Percentiles rank a stretch among this genome's conserved stretches.
Evolutionary conservation across 2,113 vertebrate species (phyloP).

Genomic region (Hylia prasina): DNA sequence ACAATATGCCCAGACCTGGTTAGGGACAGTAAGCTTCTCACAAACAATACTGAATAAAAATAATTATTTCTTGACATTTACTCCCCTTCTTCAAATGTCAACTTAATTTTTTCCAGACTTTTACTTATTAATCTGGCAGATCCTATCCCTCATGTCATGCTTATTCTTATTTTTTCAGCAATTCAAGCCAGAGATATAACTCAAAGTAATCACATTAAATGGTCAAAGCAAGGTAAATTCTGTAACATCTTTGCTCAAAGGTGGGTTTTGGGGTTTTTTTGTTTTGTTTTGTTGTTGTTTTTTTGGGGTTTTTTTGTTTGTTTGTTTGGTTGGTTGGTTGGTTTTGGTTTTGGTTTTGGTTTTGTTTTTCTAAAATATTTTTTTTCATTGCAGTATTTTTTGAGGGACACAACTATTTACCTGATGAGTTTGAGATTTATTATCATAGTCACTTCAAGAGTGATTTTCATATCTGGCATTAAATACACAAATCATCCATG

Average conservation of each 20-base stretch:
- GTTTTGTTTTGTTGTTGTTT: no score
- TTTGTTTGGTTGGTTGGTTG: no score
- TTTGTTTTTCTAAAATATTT: background rate
- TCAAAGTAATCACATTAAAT: background rate
- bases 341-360: no score
- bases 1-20: background rate
- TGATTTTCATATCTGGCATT: background rate
- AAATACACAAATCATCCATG: background rate
- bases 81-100: constrained; percentile 37
- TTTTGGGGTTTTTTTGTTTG: no score
- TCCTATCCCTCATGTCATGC: background rate
- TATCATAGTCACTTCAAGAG: background rate
- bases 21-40: background rate
- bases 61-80: constrained; percentile 44
- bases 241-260: background rate
- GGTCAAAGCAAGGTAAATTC: background rate
- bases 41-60: background rate
- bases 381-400: background rate
- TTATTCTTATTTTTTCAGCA: background rate
- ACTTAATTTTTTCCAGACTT: constrained; percentile 2
- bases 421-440: background rate
- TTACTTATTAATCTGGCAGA: background rate
- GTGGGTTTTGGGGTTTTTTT: no score
- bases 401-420: background rate
- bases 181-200: background rate